phyloP scores from a whole-genome alignment of 2,797 vertebrate genomes.

The Paguma larvata region DNA sequence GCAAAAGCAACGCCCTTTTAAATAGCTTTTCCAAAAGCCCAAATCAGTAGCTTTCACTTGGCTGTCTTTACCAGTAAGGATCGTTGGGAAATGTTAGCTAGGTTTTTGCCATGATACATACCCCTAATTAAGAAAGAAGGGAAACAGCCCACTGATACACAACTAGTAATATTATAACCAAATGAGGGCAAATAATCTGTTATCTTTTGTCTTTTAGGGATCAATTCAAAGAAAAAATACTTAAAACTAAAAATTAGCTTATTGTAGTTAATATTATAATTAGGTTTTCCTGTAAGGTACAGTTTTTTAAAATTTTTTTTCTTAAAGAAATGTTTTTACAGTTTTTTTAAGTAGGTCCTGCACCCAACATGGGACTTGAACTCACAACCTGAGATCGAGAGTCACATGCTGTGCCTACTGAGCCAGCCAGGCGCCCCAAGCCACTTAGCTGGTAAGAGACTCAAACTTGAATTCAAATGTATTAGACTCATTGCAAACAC shows the following conservation, averaged over 20 bases:
- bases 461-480: background rate
- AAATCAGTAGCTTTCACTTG: background rate
- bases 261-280: background rate
- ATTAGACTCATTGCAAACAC: background rate
- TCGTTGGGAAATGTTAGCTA: background rate
- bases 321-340: background rate
- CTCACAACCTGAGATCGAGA: too few relatives aligned
- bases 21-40: background rate
- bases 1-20: background rate
- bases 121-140: background rate
- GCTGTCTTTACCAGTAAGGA: background rate
- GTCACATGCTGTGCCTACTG: background rate
- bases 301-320: background rate
- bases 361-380: background rate
- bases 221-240: conserved; percentile 36
- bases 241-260: background rate
- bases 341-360: background rate
- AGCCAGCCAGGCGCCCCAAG: background rate
- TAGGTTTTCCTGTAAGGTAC: background rate
- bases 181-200: conserved; percentile 4
- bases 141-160: background rate
- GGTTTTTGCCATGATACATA: background rate
- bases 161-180: background rate
- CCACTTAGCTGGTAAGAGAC: background rate
- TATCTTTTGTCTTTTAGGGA: background rate